phyloP scores from a whole-genome alignment of 1,140 invertebrate species.

The Scaptodrosophila lebanonensis region DNA sequence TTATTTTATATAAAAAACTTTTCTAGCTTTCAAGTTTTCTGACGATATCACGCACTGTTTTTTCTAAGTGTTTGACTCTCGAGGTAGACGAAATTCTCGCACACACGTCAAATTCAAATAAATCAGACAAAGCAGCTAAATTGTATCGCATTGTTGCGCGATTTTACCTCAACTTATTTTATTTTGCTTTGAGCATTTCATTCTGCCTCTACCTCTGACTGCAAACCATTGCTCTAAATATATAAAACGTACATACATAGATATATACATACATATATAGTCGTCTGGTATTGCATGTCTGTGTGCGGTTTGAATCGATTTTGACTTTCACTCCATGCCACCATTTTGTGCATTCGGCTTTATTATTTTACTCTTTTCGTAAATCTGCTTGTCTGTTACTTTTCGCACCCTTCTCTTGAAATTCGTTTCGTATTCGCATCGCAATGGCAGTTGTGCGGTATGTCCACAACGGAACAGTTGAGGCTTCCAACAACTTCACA shows the following conservation, averaged over 20 bases:
- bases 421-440: too few species aligned
- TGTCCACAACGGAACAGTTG: conserved; percentile 2
- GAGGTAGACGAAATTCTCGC: neutral
- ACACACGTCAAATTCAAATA: conserved; percentile 57
- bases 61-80: too few species aligned
- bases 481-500: neutral
- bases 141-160: conserved; percentile 55
- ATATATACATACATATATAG: too few species aligned
- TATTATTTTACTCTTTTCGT: neutral
- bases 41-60: too few species aligned
- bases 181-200: too few species aligned
- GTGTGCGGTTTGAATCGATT: conserved; percentile 30
- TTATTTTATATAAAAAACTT: too few species aligned
- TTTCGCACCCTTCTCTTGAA: neutral
- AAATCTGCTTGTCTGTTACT: conserved; percentile 30
- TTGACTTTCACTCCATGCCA: conserved; percentile 20
- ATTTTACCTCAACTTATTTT: conserved; percentile 46
- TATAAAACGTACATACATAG: too few species aligned
- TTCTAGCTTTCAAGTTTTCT: too few species aligned
- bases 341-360: conserved; percentile 7
- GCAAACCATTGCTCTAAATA: too few species aligned
- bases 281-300: too few species aligned
- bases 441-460: too few species aligned
- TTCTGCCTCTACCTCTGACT: too few species aligned
- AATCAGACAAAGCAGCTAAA: conserved; percentile 58